Percentiles rank a stretch among this genome's conserved stretches.
phyloP scores from a whole-genome alignment of 1,140 invertebrate genomes.

The Dendroctonus valens region DNA sequence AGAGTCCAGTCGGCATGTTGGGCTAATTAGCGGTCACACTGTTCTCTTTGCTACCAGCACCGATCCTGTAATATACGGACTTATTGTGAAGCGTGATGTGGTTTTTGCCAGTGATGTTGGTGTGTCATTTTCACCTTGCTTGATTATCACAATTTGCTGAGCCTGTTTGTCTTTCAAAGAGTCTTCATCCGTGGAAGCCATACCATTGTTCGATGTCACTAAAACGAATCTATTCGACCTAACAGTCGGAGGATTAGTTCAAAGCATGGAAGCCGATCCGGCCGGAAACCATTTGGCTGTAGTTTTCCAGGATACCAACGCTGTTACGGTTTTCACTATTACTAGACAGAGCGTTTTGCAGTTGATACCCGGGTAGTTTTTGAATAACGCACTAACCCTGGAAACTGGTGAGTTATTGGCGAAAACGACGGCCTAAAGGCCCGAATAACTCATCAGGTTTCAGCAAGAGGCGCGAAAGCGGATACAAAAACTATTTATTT shows the following conservation, averaged over 20 bases:
- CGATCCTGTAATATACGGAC: conserved; percentile 69
- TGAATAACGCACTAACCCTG: too few relatives aligned
- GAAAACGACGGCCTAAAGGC: too few relatives aligned
- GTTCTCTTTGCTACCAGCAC: conserved; percentile 77
- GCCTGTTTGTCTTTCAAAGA: conserved; percentile 11
- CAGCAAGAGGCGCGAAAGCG: neutral
- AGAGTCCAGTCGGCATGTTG: conserved; percentile 77
- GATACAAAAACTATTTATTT: conserved; percentile 4
- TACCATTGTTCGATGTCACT: conserved; percentile 65
- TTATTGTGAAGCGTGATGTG: conserved; percentile 58
- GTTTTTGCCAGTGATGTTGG: conserved; percentile 39
- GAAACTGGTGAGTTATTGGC: too few relatives aligned
- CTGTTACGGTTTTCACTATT: conserved; percentile 70
- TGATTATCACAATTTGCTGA: neutral
- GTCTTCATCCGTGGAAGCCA: conserved; percentile 55
- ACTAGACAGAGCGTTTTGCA: conserved; percentile 60
- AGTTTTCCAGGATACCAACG: conserved; percentile 67
- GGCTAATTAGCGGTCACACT: conserved; percentile 70
- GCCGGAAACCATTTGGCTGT: conserved; percentile 79
- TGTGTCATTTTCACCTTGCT: neutral
- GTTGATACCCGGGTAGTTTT: conserved; percentile 64
- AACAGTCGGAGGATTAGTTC: conserved; percentile 70
- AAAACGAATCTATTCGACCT: conserved; percentile 59
- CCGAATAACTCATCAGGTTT: too few relatives aligned
- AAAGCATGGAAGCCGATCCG: conserved; percentile 79